Evolutionary conservation across 2,113 vertebrate genomes (phyloP), one percentile per base, ranked within the genome.

Genomic region (Planiliza haematocheilus): DNA sequence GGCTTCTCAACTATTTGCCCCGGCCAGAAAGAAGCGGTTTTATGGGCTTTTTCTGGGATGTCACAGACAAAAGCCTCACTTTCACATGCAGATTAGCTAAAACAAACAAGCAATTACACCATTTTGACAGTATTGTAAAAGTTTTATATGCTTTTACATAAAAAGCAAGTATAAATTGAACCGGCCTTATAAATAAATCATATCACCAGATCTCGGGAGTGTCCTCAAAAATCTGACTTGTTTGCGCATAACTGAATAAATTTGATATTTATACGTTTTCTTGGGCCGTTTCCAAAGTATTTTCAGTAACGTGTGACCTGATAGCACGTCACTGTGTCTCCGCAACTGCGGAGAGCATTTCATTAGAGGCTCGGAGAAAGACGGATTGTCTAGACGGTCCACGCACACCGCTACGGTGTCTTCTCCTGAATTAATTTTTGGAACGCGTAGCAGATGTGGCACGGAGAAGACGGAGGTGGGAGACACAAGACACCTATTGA

Each of bases 401-500:
- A 21, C 64, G 45, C 46, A 52, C 70, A 74, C 86, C 79, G 81
- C 73, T 68, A 12, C 46, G 75, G 69, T 73, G 60, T 79, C 83
- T 83, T 84, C 85, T 86, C 55, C 65, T 70, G 87, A 91, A 89
- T 92, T 91, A 86, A 82, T 61, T 84, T 84, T 77, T 63, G 55
- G 87, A 91, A 93, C 79, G 46, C 30, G 2, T n/a, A 75, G 74
- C 91, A 94, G 89, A 93, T 93, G 91, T 90, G 65, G 61, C 70
- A 56, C 68, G 1, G 70, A 81, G 66, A 74, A 81, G 74, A 86
- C 74, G 69, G 70, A 90, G 87, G 79, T 86, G 80, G 64, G 72
- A 87, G 89, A 91, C 85, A 93, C 73, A 51, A 75, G 89, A 93
- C 86, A 87, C 89, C 82, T 91, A 86, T 84, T 88, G 91, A 93